Evolutionary conservation across 2,797 vertebrate genomes (phyloP).

Genomic region (Takifugu rubripes): DNA sequence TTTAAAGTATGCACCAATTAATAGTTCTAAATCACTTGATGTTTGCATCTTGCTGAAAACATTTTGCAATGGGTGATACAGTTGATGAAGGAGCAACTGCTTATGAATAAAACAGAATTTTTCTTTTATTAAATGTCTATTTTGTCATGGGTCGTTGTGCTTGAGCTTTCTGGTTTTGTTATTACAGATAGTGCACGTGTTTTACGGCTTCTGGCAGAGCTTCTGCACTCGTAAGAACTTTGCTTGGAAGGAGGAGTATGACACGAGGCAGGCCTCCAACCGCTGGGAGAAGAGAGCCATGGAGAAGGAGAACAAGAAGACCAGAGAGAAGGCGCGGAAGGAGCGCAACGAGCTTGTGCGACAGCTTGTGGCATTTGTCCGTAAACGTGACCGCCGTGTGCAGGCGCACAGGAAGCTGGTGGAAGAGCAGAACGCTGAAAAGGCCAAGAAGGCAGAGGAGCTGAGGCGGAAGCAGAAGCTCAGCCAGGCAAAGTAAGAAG

Average conservation of each 20-base stretch:
- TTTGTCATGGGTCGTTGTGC: background rate
- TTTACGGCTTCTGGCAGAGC: constrained; percentile 97
- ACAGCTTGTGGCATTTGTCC: constrained; percentile 90
- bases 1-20: background rate
- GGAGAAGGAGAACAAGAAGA: constrained; percentile 98
- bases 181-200: constrained; percentile 87
- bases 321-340: constrained; percentile 87
- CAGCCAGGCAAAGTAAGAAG: constrained; percentile 85
- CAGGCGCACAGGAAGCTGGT: constrained; percentile 90
- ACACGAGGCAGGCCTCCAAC: constrained; percentile 92
- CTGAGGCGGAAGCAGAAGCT: constrained; percentile 87
- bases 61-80: background rate
- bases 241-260: constrained; percentile 96
- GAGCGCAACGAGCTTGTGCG: constrained; percentile 90
- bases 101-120: background rate
- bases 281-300: constrained; percentile 97
- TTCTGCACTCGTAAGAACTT: constrained; percentile 93
- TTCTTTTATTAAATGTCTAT: background rate
- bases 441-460: constrained; percentile 85
- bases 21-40: background rate
- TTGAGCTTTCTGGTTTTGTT: background rate
- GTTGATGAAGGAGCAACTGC: too few species aligned
- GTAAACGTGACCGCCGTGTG: constrained; percentile 90
- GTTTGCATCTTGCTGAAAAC: background rate
- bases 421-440: constrained; percentile 93